A percentile compares a stretch with the other conserved stretches of the same genome.
Conservation (phyloP, 2,888 invertebrate species). For the Hofmannophila pseudospretella region DNA sequence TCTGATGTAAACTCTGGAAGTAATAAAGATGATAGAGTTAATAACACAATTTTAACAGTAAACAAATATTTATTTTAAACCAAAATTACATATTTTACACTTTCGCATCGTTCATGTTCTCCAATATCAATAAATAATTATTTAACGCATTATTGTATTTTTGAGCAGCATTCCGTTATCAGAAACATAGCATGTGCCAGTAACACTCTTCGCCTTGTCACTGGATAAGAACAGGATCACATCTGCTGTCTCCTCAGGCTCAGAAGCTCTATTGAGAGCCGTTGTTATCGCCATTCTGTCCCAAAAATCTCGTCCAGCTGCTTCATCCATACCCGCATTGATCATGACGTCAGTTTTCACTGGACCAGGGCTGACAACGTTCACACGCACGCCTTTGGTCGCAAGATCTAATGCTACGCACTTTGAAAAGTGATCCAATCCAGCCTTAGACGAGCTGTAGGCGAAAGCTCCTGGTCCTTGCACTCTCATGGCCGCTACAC, state of each 20-base stretch:
- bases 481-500: conserved; percentile 10
- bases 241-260: conserved; percentile 23
- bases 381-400: conserved; percentile 22
- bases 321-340: conserved; percentile 1
- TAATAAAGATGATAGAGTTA: too few species aligned
- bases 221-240: conserved; percentile 20
- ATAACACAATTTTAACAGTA: too few species aligned
- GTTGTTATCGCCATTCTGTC: conserved; percentile 81
- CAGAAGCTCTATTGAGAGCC: conserved; percentile 17
- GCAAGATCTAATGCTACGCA: conserved; percentile 80
- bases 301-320: conserved; percentile 13
- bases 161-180: conserved; percentile 19
- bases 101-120: too few species aligned
- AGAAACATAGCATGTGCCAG: conserved; percentile 16
- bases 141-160: too few species aligned
- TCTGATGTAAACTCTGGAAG: too few species aligned
- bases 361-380: conserved; percentile 31
- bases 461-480: conserved; percentile 51
- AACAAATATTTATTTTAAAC: too few species aligned
- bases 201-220: conserved; percentile 21
- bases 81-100: too few species aligned
- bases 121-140: too few species aligned
- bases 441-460: conserved; percentile 16
- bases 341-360: conserved; percentile 5
- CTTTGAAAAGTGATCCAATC: conserved; percentile 21